A percentile compares a stretch with the other conserved stretches of the same genome.
phyloP scores from a whole-genome alignment of 2,888 invertebrate species.

The Eupeodes latifasciatus region DNA sequence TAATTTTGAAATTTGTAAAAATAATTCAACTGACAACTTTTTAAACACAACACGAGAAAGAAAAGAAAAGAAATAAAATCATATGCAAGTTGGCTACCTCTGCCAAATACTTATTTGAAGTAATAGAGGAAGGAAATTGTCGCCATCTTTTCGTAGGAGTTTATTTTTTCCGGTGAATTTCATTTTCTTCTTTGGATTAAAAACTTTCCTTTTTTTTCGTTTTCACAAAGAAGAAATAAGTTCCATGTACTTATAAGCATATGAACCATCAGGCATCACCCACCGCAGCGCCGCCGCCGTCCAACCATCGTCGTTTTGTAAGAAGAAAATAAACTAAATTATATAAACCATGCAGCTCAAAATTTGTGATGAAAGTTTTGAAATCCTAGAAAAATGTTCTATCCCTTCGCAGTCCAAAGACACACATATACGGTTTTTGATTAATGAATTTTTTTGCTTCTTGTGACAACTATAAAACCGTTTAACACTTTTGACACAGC shows the following conservation, averaged over 20 bases:
- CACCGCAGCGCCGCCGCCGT: no score
- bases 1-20: no score
- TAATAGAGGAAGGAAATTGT: constrained; percentile 41
- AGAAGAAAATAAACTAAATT: constrained; percentile 39
- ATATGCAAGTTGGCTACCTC: not conserved
- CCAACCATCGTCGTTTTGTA: not conserved
- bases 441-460: constrained; percentile 72
- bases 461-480: constrained; percentile 74
- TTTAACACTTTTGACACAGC: constrained; percentile 73
- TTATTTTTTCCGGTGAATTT: constrained; percentile 16
- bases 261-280: not conserved
- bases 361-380: constrained; percentile 31
- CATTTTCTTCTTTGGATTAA: constrained; percentile 30
- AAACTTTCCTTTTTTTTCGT: constrained; percentile 1
- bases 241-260: constrained; percentile 27
- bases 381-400: constrained; percentile 59
- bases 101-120: not conserved
- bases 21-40: no score
- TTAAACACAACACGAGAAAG: no score
- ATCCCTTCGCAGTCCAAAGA: constrained; percentile 30
- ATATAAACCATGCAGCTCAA: constrained; percentile 26
- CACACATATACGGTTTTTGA: constrained; percentile 54
- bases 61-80: no score
- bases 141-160: constrained; percentile 40
- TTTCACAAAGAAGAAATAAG: constrained; percentile 25